A percentile compares a stretch with the other conserved stretches of the same genome.
phyloP scores from a whole-genome alignment of 1,140 invertebrate genomes.

The Phocides pigmalion region DNA sequence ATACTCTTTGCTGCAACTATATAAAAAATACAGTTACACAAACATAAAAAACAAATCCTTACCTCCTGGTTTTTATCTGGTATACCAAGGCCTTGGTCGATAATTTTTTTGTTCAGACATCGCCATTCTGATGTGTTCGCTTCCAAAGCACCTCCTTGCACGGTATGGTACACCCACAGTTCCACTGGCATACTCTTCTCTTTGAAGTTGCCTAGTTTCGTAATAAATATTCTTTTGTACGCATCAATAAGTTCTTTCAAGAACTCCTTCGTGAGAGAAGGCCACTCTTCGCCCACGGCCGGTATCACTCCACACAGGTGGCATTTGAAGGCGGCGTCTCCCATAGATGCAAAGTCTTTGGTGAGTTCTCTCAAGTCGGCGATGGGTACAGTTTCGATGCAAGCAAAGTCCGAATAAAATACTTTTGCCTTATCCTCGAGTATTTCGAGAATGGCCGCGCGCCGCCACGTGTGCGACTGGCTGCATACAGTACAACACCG shows the following conservation, averaged over 20 bases:
- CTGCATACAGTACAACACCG: conserved; percentile 77
- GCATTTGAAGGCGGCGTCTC: conserved; percentile 82
- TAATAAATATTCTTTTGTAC: conserved; percentile 74
- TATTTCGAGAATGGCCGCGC: conserved; percentile 80
- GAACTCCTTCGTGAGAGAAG: conserved; percentile 78
- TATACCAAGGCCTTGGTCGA: conserved; percentile 84
- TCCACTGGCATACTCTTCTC: conserved; percentile 83
- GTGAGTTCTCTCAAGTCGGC: conserved; percentile 71
- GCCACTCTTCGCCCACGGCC: conserved; percentile 83
- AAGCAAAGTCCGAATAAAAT: conserved; percentile 84
- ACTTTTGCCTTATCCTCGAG: conserved; percentile 65
- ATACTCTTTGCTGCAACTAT: too few relatives aligned
- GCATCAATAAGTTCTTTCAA: conserved; percentile 80
- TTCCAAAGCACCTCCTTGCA: conserved; percentile 71
- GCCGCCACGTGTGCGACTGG: conserved; percentile 80
- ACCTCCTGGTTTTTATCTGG: conserved; percentile 71
- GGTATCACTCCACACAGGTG: conserved; percentile 84
- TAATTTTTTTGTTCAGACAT: conserved; percentile 82
- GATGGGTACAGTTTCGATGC: conserved; percentile 69
- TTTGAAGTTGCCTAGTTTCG: conserved; percentile 72
- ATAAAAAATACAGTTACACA: neutral
- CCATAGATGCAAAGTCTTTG: conserved; percentile 64
- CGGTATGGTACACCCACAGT: conserved; percentile 81
- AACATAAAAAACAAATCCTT: conserved; percentile 39
- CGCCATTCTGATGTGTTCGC: conserved; percentile 81